Conservation (phyloP, 2,113 vertebrate genomes). For the Hucho hucho region DNA sequence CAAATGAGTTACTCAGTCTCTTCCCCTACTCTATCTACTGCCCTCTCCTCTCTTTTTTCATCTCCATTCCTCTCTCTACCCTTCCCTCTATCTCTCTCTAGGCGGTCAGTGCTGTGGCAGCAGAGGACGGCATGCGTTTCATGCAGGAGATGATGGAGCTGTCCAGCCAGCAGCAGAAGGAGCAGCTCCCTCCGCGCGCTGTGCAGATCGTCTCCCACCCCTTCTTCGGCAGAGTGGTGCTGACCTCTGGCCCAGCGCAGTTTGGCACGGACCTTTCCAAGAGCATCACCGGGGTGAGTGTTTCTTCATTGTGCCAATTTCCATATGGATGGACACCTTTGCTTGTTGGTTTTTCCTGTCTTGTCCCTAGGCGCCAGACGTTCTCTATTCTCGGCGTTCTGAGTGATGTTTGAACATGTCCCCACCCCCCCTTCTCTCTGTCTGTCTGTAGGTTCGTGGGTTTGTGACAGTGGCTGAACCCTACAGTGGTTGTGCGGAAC, state of each 20-base stretch:
- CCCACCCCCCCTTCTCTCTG: not conserved
- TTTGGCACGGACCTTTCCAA: slow-evolving; percentile 95
- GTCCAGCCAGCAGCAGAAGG: slow-evolving; percentile 97
- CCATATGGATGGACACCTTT: slow-evolving; percentile 72
- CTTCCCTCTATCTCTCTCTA: slow-evolving; percentile 44
- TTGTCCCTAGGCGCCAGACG: not conserved
- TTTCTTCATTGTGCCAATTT: slow-evolving; percentile 47
- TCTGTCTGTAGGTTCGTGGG: slow-evolving; percentile 81
- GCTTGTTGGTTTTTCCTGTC: slow-evolving; percentile 8
- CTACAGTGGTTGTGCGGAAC: slow-evolving; percentile 90
- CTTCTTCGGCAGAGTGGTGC: slow-evolving; percentile 92
- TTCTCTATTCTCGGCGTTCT: not conserved
- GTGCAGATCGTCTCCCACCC: slow-evolving; percentile 96
- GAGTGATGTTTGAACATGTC: not conserved
- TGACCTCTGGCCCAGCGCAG: slow-evolving; percentile 95
- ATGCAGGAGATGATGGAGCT: slow-evolving; percentile 99
- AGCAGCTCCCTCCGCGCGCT: slow-evolving; percentile 94
- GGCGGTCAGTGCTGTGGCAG: slow-evolving; percentile 93
- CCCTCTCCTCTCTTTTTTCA: not conserved
- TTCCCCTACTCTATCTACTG: not conserved
- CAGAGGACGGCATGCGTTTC: slow-evolving; percentile 94
- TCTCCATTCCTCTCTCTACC: not conserved
- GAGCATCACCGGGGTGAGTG: slow-evolving; percentile 83
- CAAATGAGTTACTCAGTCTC: too few species aligned
- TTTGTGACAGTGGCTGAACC: slow-evolving; percentile 91